Percentiles rank a stretch among this genome's conserved stretches.
These are phyloP conservation scores for Microcebus jonahi DNA, from an alignment of 2,113 vertebrate genomes.

Conservation along the genomic window DNA sequence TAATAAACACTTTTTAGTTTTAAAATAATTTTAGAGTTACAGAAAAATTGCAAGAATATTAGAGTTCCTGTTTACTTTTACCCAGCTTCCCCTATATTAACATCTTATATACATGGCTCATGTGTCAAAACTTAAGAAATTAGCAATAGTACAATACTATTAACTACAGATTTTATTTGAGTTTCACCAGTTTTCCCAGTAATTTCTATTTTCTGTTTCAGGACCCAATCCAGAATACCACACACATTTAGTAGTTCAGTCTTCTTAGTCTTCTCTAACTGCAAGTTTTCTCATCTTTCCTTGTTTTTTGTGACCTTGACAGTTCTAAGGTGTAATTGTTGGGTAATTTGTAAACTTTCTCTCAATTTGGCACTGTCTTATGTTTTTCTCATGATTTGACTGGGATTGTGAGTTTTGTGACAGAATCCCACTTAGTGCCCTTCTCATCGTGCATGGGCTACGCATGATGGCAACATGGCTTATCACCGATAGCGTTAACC, in stretches of 20 bases:
- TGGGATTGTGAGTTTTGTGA: not conserved
- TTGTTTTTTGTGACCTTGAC: not conserved
- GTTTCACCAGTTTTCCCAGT: not conserved
- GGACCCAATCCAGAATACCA: not conserved
- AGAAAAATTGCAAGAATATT: not conserved
- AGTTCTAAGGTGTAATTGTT: not conserved
- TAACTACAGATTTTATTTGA: constrained; percentile 4
- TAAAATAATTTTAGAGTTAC: not conserved
- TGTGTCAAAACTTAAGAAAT: constrained; percentile 36
- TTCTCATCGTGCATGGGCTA: not conserved
- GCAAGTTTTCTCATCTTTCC: not conserved
- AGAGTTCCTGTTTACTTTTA: not conserved
- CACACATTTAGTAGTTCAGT: not conserved
- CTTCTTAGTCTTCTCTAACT: not conserved
- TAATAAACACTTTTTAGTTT: not conserved
- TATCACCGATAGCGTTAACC: not conserved
- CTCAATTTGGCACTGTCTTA: not conserved
- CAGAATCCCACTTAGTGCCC: not conserved
- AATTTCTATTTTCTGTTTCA: not conserved
- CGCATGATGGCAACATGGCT: not conserved
- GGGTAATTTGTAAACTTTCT: not conserved
- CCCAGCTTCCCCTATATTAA: not conserved
- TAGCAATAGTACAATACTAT: not conserved
- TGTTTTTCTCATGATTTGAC: not conserved
- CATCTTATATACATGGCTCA: not conserved